Base-by-base conservation (phyloP, 2,113 vertebrate genomes). In the Dinomys branickii region DNA sequence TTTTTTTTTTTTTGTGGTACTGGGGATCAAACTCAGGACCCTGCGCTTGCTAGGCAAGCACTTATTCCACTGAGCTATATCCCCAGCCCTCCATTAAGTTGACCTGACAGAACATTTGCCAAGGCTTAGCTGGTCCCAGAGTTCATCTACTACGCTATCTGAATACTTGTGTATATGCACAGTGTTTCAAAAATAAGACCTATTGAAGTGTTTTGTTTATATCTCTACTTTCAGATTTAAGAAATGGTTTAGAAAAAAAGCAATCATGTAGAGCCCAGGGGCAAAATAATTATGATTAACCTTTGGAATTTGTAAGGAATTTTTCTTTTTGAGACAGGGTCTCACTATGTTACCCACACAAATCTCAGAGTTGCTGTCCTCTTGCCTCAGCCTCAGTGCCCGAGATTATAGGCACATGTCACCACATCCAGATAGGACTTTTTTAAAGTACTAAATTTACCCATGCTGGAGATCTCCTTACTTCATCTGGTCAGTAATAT, bases 111-210 rank as follows among this genome's bases (percentile, higher is more conserved):
- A 73, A 73, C 80, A 88, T 44, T 26, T 47, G 44, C n/a, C 30
- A 28, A 88, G n/a, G n/a, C 33, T 84, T 93, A 52, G 24, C 22
- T 47, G 58, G 59, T 17, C 67, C 11, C 52, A 63, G 24, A 59
- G 28, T 50, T 63, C 50, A 87, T 67, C 78, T 38, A 35, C n/a
- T 56, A 8, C 71, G 5, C 24, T 78, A 26, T 63, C 44, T 35
- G 41, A 61, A n/a, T 77, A 38, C 67, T 20, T 30, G 0, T 24
- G 59, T 84, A 52, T 30, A 47, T 10, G 61, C 22, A 20, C 35
- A 73, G 52, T 28, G 65, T 75, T 94, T 89, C 78, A 47, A 75
- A 94, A 95, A n/a, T n/a, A 96, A 56, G 63, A 26, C 24, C 19
- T 82, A 33, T 59, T 35, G 41, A 58, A 3, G 56, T 52, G 24